Evolutionary conservation across 2,797 vertebrate species (phyloP).

Genomic region (Silurus aristotelis): DNA sequence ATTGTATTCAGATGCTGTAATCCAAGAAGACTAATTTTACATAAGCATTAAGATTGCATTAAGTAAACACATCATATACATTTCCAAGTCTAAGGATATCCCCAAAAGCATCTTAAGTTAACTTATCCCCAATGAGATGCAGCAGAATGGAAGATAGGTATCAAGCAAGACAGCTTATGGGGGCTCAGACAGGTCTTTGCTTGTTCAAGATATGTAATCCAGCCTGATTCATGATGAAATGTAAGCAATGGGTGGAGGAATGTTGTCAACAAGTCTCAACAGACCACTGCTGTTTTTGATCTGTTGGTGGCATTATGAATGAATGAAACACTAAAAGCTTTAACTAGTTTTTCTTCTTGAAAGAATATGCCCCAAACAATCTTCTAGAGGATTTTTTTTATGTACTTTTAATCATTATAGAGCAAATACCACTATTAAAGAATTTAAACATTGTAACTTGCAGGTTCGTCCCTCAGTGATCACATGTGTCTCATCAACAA

Average conservation of each 20-base stretch:
- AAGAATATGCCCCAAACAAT: background rate
- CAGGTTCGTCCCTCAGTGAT: conserved; percentile 81
- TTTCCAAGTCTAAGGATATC: conserved; percentile 47
- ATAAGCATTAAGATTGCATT: background rate
- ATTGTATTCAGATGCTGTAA: no score
- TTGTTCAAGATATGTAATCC: conserved; percentile 76
- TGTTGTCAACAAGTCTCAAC: conserved; percentile 79
- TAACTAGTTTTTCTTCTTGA: background rate
- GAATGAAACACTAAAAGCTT: conserved; percentile 11
- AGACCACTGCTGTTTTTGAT: conserved; percentile 68
- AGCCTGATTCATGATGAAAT: conserved; percentile 77
- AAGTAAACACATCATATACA: background rate
- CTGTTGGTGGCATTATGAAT: conserved; percentile 51
- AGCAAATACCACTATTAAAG: background rate
- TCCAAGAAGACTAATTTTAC: no score
- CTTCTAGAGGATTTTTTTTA: background rate
- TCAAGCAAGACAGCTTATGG: conserved; percentile 44
- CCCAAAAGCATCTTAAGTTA: conserved; percentile 60
- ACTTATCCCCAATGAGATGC: conserved; percentile 39
- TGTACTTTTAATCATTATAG: background rate
- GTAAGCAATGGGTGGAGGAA: conserved; percentile 78
- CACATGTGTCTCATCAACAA: conserved; percentile 74
- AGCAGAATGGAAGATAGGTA: conserved; percentile 55
- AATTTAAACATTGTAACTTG: background rate
- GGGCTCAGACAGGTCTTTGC: conserved; percentile 66